These are phyloP conservation scores for Crenichthys baileyi DNA, from an alignment of 2,797 vertebrate genomes.

Conservation along the genomic window DNA sequence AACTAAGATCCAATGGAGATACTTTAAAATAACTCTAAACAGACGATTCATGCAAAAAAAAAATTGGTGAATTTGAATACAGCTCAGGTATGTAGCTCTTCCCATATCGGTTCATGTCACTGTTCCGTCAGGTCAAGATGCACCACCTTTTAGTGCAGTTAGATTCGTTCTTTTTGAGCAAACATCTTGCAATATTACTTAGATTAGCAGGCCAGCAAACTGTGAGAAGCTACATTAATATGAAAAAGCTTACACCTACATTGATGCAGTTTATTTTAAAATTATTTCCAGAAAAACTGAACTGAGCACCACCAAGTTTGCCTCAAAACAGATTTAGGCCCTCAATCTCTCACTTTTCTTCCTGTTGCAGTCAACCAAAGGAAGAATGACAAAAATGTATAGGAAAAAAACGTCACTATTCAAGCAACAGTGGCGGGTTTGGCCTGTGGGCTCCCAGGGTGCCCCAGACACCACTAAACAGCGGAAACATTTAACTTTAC, in stretches of 20 bases:
- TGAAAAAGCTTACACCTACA: too few species aligned
- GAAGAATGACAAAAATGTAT: conserved; percentile 55
- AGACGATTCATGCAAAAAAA: too few species aligned
- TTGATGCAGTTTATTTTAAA: too few species aligned
- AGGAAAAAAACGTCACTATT: conserved; percentile 9
- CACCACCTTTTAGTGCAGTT: too few species aligned
- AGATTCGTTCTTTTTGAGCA: too few species aligned
- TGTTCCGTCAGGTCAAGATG: neutral
- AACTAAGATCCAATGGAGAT: too few species aligned
- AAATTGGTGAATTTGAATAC: too few species aligned
- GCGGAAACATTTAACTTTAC: conserved; percentile 71
- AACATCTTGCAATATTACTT: too few species aligned
- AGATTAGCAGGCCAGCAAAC: too few species aligned
- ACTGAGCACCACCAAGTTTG: conserved; percentile 6
- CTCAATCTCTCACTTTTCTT: conserved; percentile 16
- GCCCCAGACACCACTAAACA: conserved; percentile 58
- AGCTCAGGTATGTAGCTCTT: neutral
- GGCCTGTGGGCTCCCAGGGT: conserved; percentile 53
- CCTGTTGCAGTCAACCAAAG: conserved; percentile 29
- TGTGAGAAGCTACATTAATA: too few species aligned
- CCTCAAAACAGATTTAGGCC: neutral
- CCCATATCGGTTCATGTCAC: neutral
- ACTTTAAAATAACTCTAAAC: too few species aligned
- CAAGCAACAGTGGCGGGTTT: conserved; percentile 36
- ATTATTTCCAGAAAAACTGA: too few species aligned